These are phyloP conservation scores for Rhyacophila brunnea DNA, from an alignment of 1,140 invertebrate genomes.

Conservation along the genomic window DNA sequence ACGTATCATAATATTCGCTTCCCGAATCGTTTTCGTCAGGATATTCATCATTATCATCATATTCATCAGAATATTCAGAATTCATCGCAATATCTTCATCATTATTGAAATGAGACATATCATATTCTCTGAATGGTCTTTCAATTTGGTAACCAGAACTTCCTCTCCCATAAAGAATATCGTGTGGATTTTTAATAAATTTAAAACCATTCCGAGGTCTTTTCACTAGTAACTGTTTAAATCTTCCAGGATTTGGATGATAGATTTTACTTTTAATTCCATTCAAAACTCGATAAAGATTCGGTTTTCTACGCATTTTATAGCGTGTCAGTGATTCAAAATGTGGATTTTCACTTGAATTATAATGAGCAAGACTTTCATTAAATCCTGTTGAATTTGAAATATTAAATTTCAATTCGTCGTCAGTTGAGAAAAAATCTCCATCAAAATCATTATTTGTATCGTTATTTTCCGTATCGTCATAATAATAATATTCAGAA, in stretches of 20 bases:
- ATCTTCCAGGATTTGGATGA: slow-evolving; percentile 19
- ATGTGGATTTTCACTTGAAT: slow-evolving; percentile 15
- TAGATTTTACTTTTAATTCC: slow-evolving; percentile 24
- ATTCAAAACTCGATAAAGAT: slow-evolving; percentile 25
- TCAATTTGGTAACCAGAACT: slow-evolving; percentile 11
- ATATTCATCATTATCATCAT: not conserved
- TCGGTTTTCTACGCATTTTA: slow-evolving; percentile 15
- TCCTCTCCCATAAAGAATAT: too few species aligned
- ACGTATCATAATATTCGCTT: not conserved
- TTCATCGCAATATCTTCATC: too few species aligned
- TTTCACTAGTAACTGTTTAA: not conserved
- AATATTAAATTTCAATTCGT: slow-evolving; percentile 12
- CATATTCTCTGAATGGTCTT: slow-evolving; percentile 17
- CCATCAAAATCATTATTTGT: slow-evolving; percentile 19
- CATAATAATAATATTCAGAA: slow-evolving; percentile 30
- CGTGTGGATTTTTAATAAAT: too few species aligned
- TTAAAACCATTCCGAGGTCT: too few species aligned
- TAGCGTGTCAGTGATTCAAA: slow-evolving; percentile 25
- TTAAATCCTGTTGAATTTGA: not conserved
- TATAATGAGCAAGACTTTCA: too few species aligned
- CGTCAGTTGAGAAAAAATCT: slow-evolving; percentile 15
- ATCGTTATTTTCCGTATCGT: slow-evolving; percentile 21
- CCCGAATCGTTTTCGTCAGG: not conserved
- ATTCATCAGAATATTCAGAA: slow-evolving; percentile 8
- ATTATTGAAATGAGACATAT: too few species aligned